Conservation (phyloP, 2,113 vertebrate genomes). For the Forbesichthys agassizii region DNA sequence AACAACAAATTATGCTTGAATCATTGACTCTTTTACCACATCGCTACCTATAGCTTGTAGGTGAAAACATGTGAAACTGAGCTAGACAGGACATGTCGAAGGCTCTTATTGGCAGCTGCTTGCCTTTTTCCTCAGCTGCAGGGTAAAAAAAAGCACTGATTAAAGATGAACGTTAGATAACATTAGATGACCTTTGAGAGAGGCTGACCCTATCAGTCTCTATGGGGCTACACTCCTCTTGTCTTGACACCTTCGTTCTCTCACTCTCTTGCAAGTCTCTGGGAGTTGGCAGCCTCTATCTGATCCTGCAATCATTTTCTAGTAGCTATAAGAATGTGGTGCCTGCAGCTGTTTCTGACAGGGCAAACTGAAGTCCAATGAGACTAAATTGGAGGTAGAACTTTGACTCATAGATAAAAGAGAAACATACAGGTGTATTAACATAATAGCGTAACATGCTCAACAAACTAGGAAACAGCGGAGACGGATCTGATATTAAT, state of each 20-base stretch:
- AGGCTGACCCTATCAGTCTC: constrained; percentile 55
- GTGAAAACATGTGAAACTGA: neutral
- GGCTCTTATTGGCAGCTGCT: constrained; percentile 58
- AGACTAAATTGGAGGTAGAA: constrained; percentile 55
- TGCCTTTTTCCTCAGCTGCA: constrained; percentile 42
- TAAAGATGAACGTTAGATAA: constrained; percentile 71
- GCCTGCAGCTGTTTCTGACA: constrained; percentile 63
- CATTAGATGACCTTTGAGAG: constrained; percentile 71
- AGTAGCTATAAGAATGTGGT: constrained; percentile 72
- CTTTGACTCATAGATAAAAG: constrained; percentile 32
- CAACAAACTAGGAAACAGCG: constrained; percentile 42
- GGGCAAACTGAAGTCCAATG: constrained; percentile 53
- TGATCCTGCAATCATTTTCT: constrained; percentile 75
- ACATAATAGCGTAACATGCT: constrained; percentile 14
- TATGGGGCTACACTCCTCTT: constrained; percentile 51
- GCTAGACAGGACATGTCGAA: constrained; percentile 36
- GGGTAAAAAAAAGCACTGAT: constrained; percentile 47
- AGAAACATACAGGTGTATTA: constrained; percentile 35
- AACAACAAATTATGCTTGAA: neutral
- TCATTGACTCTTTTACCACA: too few species aligned
- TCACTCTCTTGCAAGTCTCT: constrained; percentile 57
- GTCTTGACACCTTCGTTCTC: constrained; percentile 36
- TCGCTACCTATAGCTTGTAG: neutral
- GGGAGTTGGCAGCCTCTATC: constrained; percentile 73
- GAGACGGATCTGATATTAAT: constrained; percentile 29